Evolutionary conservation across 1,140 invertebrate species (phyloP).

Genomic region (Oncopeltus fasciatus): DNA sequence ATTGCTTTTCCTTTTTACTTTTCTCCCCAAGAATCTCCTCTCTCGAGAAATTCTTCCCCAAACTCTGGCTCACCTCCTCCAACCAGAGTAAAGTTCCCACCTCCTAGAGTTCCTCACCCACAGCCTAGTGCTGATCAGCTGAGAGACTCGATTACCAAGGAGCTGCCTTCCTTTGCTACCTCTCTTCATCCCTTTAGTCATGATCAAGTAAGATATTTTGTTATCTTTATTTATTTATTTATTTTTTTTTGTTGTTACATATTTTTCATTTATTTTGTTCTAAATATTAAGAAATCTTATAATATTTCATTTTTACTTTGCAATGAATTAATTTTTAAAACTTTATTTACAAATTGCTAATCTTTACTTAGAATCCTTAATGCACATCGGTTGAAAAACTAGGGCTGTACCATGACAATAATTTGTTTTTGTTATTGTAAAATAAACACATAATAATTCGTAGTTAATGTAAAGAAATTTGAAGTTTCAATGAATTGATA

Average conservation of each 20-base stretch:
- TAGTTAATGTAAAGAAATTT: too few relatives aligned
- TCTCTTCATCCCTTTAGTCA: constrained; percentile 6
- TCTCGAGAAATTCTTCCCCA: not conserved
- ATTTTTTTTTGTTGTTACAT: too few relatives aligned
- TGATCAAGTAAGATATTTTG: constrained; percentile 10
- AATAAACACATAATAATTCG: too few relatives aligned
- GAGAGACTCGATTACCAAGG: constrained; percentile 32
- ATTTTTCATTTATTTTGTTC: too few relatives aligned
- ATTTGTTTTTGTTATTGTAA: too few relatives aligned
- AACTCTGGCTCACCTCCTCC: constrained; percentile 11
- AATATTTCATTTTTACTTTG: not conserved
- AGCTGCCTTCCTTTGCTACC: constrained; percentile 32
- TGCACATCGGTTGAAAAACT: too few relatives aligned
- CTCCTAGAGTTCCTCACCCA: constrained; percentile 10
- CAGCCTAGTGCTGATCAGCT: constrained; percentile 26
- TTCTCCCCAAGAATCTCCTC: not conserved
- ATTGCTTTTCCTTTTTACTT: not conserved
- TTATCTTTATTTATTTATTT: not conserved
- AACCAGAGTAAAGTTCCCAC: constrained; percentile 32
- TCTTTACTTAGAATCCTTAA: not conserved
- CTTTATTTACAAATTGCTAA: not conserved
- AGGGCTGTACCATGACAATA: too few relatives aligned
- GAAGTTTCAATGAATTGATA: too few relatives aligned
- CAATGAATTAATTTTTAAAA: not conserved
- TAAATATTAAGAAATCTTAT: too few relatives aligned